phyloP scores from a whole-genome alignment of 2,888 invertebrate genomes.

The Villa cingulata region DNA sequence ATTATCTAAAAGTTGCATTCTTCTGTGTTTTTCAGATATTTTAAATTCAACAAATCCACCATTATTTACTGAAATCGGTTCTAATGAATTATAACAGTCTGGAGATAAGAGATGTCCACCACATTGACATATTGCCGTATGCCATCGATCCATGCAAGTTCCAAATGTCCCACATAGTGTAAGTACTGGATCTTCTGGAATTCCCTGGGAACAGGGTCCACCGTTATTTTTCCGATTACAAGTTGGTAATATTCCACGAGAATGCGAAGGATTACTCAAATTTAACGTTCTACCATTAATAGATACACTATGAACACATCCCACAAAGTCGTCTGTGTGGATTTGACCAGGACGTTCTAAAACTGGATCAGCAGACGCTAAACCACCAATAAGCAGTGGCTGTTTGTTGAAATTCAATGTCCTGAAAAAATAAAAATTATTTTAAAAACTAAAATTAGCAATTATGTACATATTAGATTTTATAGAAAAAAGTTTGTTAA shows the following conservation, averaged over 20 bases:
- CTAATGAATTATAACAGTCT: conserved; percentile 64
- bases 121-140: conserved; percentile 55
- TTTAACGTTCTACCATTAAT: conserved; percentile 77
- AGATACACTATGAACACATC: conserved; percentile 82
- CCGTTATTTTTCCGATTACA: conserved; percentile 59
- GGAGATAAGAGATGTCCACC: conserved; percentile 58
- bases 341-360: conserved; percentile 81
- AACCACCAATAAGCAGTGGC: conserved; percentile 71
- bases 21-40: conserved; percentile 68
- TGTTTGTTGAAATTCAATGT: conserved; percentile 85
- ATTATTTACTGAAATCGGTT: conserved; percentile 63
- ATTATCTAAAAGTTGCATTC: conserved; percentile 73
- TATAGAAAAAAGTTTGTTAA: not conserved
- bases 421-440: conserved; percentile 43
- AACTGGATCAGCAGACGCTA: conserved; percentile 71
- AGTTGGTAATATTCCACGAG: conserved; percentile 57
- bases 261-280: conserved; percentile 59
- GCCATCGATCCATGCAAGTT: conserved; percentile 76
- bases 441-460: no score
- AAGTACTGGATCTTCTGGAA: conserved; percentile 27
- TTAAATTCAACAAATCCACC: conserved; percentile 66
- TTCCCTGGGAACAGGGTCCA: conserved; percentile 45
- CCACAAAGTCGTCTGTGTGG: conserved; percentile 83
- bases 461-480: conserved; percentile 1
- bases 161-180: conserved; percentile 48